Evolutionary conservation across 2,888 invertebrate genomes (phyloP).

Genomic region (Tetragonisca angustula): DNA sequence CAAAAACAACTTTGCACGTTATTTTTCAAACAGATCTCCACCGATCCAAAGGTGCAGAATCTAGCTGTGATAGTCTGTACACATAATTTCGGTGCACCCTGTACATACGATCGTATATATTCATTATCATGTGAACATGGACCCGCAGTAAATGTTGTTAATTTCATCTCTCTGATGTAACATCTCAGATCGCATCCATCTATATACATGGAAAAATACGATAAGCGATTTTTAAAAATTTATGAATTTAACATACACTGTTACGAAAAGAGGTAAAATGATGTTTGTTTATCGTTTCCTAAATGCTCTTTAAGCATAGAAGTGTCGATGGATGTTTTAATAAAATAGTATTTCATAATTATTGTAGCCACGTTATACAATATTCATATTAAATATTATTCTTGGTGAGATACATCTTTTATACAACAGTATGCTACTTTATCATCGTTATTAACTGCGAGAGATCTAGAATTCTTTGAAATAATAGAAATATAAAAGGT

Average conservation of each 20-base stretch:
- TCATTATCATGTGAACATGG: too few species aligned
- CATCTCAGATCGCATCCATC: too few species aligned
- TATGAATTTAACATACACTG: conserved; percentile 1
- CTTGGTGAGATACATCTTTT: not conserved
- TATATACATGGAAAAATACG: too few species aligned
- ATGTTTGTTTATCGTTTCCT: conserved; percentile 3
- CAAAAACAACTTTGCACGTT: too few species aligned
- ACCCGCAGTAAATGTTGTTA: too few species aligned
- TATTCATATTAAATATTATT: not conserved
- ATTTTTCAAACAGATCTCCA: too few species aligned
- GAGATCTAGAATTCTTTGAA: conserved; percentile 2
- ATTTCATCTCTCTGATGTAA: too few species aligned
- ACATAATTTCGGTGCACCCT: too few species aligned
- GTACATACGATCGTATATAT: too few species aligned
- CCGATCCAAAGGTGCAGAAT: too few species aligned
- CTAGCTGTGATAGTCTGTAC: too few species aligned
- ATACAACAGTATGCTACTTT: conserved; percentile 5
- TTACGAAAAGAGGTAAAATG: conserved; percentile 4
- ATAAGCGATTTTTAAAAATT: conserved; percentile 6
- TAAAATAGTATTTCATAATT: conserved; percentile 37
- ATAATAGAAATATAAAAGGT: not conserved
- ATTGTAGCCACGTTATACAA: conserved; percentile 1
- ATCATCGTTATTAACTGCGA: conserved; percentile 8
- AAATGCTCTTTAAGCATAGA: not conserved
- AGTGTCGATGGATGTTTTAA: conserved; percentile 16